Evolutionary conservation across 2,888 invertebrate species (phyloP), one percentile per base, ranked within the genome.

Genomic region (Megastigmus dorsalis): DNA sequence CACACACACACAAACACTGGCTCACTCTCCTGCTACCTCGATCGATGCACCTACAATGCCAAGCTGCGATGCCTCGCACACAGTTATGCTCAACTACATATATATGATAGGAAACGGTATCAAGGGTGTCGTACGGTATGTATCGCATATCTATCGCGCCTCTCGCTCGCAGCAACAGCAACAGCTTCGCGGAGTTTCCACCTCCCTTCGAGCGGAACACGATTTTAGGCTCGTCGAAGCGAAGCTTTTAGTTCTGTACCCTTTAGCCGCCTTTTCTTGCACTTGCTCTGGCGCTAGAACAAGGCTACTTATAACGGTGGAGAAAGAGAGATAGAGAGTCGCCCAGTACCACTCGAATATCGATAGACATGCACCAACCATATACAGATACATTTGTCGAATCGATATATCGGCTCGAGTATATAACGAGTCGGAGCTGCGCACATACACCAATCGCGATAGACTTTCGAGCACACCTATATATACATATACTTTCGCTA

Each of bases 171-270:
- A 20, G n/a, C n/a, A n/a, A n/a, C n/a, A n/a, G n/a, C n/a, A n/a
- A n/a, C n/a, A n/a, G n/a, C n/a, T n/a, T n/a, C n/a, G n/a, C n/a
- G n/a, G n/a, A n/a, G n/a, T n/a, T n/a, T n/a, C n/a, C n/a, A n/a
- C n/a, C n/a, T n/a, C n/a, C 45, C 41, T 41, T n/a, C 18, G 26
- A 54, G 70, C 45, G 23, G 26, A 71, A 71, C 45, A 65, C 63
- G 71, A 65, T 33, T 71, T 71, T 71, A 65, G 63, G 57, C 71
- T 71, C 23, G 30, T n/a, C 52, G 48, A 52, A 20, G 70, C 70
- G 54, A 30, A 10, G 20, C 60, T 60, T 36, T 60, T 48, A 52
- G 28, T 33, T n/a, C 2, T 7, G 9, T 10, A n/a, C 23, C 18
- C 33, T 7, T 30, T 9, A 23, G 15, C 15, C 9, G 6, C 30